These are phyloP conservation scores for Scleropages formosus DNA, from an alignment of 2,797 vertebrate genomes.

Conservation along the genomic window DNA sequence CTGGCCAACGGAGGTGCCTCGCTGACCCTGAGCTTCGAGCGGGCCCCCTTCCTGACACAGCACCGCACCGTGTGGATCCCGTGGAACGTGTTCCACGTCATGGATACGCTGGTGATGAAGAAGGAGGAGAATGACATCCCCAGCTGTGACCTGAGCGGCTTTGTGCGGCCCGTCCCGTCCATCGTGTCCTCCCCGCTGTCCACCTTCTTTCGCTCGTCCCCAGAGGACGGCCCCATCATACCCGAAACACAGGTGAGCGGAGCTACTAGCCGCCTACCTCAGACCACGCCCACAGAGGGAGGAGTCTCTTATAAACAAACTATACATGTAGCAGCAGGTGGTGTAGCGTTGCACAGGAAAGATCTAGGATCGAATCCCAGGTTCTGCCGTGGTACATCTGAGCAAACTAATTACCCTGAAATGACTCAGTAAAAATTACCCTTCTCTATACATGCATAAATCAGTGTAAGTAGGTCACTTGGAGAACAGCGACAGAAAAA, in stretches of 20 bases:
- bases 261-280: background rate
- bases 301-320: background rate
- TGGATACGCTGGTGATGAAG: constrained; percentile 97
- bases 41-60: constrained; percentile 84
- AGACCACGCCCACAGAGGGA: constrained; percentile 37
- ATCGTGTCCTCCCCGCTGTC: constrained; percentile 90
- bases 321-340: constrained; percentile 33
- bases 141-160: constrained; percentile 89
- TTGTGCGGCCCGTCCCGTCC: constrained; percentile 84
- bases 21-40: constrained; percentile 85
- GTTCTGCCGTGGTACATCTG: too few species aligned
- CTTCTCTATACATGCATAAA: too few species aligned
- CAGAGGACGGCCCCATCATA: constrained; percentile 90
- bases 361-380: too few species aligned
- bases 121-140: constrained; percentile 91
- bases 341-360: too few species aligned
- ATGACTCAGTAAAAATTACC: too few species aligned
- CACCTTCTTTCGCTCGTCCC: constrained; percentile 88
- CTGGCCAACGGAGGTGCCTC: constrained; percentile 91
- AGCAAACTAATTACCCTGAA: too few species aligned
- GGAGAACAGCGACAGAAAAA: too few species aligned
- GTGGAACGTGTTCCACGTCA: constrained; percentile 94
- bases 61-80: constrained; percentile 93
- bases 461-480: too few species aligned
- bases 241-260: constrained; percentile 93